A percentile compares a stretch with the other conserved stretches of the same genome.
These are phyloP conservation scores for Potorous gilbertii DNA, from an alignment of 2,797 vertebrate species.

Conservation along the genomic window DNA sequence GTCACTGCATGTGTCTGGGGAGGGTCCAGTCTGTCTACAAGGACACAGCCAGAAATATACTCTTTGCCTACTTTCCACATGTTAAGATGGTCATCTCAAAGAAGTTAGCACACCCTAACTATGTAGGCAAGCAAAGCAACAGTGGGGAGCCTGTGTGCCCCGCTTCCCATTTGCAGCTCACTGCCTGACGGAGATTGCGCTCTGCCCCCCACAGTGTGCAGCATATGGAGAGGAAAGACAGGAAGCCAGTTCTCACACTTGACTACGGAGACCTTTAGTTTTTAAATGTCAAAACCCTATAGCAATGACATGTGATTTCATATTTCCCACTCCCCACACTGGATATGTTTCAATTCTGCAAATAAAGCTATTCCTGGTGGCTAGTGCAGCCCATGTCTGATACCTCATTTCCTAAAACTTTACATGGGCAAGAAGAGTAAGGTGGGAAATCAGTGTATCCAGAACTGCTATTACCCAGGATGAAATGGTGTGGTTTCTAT, in stretches of 20 bases:
- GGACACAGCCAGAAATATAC: neutral
- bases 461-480: neutral
- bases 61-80: neutral
- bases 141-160: neutral
- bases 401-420: neutral
- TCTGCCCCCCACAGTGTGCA: neutral
- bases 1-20: neutral
- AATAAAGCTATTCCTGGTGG: neutral
- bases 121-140: neutral
- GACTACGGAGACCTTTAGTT: neutral
- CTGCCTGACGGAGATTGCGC: neutral
- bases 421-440: neutral
- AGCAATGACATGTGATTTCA: neutral
- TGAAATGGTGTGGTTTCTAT: neutral
- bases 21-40: neutral
- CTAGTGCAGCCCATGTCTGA: neutral
- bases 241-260: neutral
- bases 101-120: neutral
- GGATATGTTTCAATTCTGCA: neutral
- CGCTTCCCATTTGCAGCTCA: neutral
- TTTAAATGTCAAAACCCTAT: slow-evolving; percentile 1
- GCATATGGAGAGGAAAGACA: neutral
- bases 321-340: neutral
- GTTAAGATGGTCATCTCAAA: neutral
- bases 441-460: neutral